Evolutionary conservation across 2,797 vertebrate genomes (phyloP).

Genomic region (Enteromius treurensis): DNA sequence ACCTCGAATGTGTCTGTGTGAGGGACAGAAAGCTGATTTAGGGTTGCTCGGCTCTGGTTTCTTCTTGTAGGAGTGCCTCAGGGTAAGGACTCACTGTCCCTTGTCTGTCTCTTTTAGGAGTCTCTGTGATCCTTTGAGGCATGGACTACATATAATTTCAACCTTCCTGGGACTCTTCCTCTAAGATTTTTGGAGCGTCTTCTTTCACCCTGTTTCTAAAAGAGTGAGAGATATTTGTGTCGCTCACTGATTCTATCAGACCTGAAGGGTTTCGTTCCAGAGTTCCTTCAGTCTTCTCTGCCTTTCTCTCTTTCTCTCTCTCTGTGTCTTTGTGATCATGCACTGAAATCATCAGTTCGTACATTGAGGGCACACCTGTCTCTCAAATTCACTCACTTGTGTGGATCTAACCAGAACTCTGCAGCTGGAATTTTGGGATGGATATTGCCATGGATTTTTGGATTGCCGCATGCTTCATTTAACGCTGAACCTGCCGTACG

Average conservation of each 20-base stretch:
- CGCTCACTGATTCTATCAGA: neutral
- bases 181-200: constrained; percentile 26
- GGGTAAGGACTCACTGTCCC: constrained; percentile 29
- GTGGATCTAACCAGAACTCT: constrained; percentile 46
- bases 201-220: constrained; percentile 5
- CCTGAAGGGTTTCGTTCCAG: neutral
- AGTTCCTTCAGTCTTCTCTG: constrained; percentile 12
- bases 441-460: constrained; percentile 21
- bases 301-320: constrained; percentile 18
- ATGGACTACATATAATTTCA: constrained; percentile 40
- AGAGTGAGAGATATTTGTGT: constrained; percentile 36
- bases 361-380: constrained; percentile 46
- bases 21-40: constrained; percentile 17
- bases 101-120: constrained; percentile 32
- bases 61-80: constrained; percentile 20
- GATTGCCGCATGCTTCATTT: constrained; percentile 2
- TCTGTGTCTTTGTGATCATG: constrained; percentile 16
- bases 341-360: constrained; percentile 21
- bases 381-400: constrained; percentile 33
- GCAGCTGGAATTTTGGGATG: constrained; percentile 13
- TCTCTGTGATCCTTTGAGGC: constrained; percentile 38
- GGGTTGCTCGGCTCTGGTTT: neutral
- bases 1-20: neutral
- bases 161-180: constrained; percentile 37
- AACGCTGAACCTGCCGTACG: constrained; percentile 8